Evolutionary conservation across 2,113 vertebrate genomes (phyloP).

Genomic region (Phylloscopus trochilus): DNA sequence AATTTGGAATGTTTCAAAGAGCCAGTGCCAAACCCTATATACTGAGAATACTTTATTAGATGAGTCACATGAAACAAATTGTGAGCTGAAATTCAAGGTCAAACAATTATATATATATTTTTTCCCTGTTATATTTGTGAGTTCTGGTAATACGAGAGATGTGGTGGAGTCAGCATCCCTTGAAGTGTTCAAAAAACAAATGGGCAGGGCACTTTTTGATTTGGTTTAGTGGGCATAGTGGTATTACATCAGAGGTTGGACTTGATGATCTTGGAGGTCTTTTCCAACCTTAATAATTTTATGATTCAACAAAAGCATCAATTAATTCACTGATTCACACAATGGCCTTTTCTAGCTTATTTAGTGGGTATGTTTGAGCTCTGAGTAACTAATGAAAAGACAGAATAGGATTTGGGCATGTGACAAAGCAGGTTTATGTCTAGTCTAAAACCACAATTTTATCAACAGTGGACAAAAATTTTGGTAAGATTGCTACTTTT

Average conservation of each 20-base stretch:
- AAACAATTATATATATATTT: not conserved
- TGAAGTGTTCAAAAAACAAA: not conserved
- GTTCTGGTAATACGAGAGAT: not conserved
- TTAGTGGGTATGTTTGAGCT: not conserved
- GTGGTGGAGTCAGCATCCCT: not conserved
- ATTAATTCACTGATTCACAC: not conserved
- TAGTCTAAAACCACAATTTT: not conserved
- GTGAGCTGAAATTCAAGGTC: not conserved
- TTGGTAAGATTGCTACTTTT: not conserved
- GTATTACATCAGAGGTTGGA: not conserved
- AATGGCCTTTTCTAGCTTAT: not conserved
- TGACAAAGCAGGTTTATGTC: not conserved
- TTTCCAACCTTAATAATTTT: not conserved
- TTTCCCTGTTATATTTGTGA: not conserved
- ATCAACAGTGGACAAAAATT: not conserved
- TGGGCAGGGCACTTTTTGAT: not conserved
- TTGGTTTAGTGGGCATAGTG: not conserved
- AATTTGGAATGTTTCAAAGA: not conserved
- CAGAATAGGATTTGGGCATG: not conserved
- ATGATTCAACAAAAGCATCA: accelerated
- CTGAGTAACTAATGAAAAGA: not conserved
- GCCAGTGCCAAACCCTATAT: not conserved
- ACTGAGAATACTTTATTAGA: not conserved
- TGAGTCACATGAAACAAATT: not conserved
- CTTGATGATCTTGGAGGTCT: not conserved